Evolutionary conservation across 1,140 invertebrate species (phyloP), one percentile per base, ranked within the genome.

Genomic region (Drosophila saltans): DNA sequence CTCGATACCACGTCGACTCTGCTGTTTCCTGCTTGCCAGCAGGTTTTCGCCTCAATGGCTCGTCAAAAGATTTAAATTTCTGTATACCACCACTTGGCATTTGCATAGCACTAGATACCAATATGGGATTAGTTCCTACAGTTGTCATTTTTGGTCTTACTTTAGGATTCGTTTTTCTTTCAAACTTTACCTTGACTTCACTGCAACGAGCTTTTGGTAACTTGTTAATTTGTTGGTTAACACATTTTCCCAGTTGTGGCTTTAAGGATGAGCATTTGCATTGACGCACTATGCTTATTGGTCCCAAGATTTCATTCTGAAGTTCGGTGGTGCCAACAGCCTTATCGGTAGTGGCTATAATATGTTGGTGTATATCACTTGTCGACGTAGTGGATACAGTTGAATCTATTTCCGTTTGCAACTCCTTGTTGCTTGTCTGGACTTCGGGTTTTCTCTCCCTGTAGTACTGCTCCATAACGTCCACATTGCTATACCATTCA

Each of bases 261-360:
- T 52, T 48, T 6, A 52, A n/a, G n/a, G 28, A 45, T 6, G 61
- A 48, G 7, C 9, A 11, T 24, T 59, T 59, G 9, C 33, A 59
- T 36, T 59, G 57, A 30, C 30, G 8, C 16, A 40, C 56, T 21
- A 58, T 21, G 2, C 5, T 63, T 4, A 63, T 3, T 2, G 43
- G 61, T 48, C 52, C 11, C 28, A 33, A 8, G 21, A 30, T 7
- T 16, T 11, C n/a, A 28, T 43, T 21, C 5, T 63, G 28, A 10
- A 52, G 30, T 30, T 63, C 26, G n/a, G 28, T 52, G 26, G 61
- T 63, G 61, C 61, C 52, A 6, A 63, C 61, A 9, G 61, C 61
- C 61, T 24, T 63, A n/a, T 63, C 28, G 10, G 61, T 48, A 11
- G 43, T 63, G 61, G 41, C 41, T 63, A 43, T 36, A 30, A 63